A percentile compares a stretch with the other conserved stretches of the same genome.
phyloP scores from a whole-genome alignment of 2,113 vertebrate genomes.

The Physeter macrocephalus region DNA sequence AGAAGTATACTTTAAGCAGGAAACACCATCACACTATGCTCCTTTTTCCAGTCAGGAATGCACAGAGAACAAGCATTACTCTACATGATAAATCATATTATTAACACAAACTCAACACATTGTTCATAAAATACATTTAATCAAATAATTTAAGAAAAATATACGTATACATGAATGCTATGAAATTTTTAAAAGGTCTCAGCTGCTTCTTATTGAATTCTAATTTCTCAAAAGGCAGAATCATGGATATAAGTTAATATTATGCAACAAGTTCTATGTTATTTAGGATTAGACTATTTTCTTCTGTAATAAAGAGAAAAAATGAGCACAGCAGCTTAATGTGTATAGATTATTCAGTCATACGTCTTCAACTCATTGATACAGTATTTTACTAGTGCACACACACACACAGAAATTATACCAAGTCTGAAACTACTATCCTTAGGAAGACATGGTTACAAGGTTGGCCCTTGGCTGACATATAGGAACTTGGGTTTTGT shows the following conservation, averaged over 20 bases:
- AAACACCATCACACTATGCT: background rate
- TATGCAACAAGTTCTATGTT: background rate
- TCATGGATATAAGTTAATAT: background rate
- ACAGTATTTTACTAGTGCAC: background rate
- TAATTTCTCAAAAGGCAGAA: slow-evolving; percentile 2
- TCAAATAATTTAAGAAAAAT: slow-evolving; percentile 5
- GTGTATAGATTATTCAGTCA: background rate
- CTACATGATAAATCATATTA: background rate
- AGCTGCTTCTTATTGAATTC: background rate
- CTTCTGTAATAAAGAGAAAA: background rate
- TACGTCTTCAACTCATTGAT: background rate
- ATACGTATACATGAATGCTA: background rate
- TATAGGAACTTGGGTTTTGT: background rate
- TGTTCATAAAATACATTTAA: background rate
- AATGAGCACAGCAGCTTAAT: background rate
- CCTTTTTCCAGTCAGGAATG: background rate
- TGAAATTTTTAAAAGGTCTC: background rate
- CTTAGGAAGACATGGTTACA: background rate
- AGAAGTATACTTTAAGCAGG: background rate
- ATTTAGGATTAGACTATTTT: background rate
- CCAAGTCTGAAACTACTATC: background rate
- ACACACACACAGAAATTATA: background rate
- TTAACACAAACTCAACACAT: background rate
- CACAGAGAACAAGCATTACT: background rate
- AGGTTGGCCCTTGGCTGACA: background rate